Evolutionary conservation across 2,113 vertebrate genomes (phyloP), one percentile per base, ranked within the genome.

Genomic region (Girardinichthys multiradiatus): DNA sequence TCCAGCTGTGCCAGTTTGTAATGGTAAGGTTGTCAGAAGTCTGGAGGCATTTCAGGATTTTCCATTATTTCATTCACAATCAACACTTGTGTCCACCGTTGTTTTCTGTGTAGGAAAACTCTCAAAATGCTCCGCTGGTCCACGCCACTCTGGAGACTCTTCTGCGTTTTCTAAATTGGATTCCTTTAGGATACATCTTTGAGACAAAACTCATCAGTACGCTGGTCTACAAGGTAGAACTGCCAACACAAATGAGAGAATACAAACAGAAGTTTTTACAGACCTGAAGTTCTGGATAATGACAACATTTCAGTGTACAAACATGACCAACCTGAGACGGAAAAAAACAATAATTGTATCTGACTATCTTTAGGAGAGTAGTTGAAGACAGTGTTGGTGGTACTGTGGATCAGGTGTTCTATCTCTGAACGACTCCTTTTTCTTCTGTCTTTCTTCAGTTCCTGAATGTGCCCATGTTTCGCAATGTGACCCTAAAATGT

Each of bases 161-260:
- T 70, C 93, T 99, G 24, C 95, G 98, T 87, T 99, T 99, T 90
- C 95, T 99, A 73, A 99, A 99, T 94, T 99, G 98, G 98, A 99
- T 99, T 94, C 98, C 98, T 51, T 92, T 99, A 82, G 98, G 98
- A 54, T 99, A 99, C 90, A 99, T 99, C 88, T 99, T 99, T 94
- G 98, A 99, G 93, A 99, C 98, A 70, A 99, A 99, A 90, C 93
- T 99, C 86, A 99, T 99, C 92, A 99, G 97, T 94, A 99, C 98
- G 33, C 92, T 99, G 91, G 97, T 99, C 89, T 99, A 99, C 86
- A 99, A 99, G 97, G 98, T 99, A 68, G 35, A 10, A 17, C 13
- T 33, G 21, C 7, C 19, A 62, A 24, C 29, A 33, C 4, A 17
- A 21, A 29, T n/a, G 29, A 62, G 60, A 30, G 11, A 62, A n/a